A percentile compares a stretch with the other conserved stretches of the same genome.
phyloP scores from a whole-genome alignment of 2,888 invertebrate species.

The Sinodicranocentrus sp. region DNA sequence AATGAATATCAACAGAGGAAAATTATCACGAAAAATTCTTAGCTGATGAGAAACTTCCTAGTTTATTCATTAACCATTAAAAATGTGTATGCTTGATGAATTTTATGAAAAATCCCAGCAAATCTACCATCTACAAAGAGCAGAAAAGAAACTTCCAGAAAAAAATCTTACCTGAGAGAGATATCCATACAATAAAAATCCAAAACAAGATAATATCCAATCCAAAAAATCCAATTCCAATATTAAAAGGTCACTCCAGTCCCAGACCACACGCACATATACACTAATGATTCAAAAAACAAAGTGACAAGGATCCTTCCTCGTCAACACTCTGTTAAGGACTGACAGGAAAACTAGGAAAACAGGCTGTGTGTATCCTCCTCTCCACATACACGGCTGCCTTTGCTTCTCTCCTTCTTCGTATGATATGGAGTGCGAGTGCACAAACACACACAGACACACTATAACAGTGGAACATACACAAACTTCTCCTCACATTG shows the following conservation, averaged over 20 bases:
- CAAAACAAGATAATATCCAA: conserved; percentile 34
- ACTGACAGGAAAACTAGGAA: conserved; percentile 68
- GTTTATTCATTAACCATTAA: too few species aligned
- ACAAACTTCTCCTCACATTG: background rate
- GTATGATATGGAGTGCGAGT: too few species aligned
- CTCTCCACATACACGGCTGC: background rate
- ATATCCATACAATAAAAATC: conserved; percentile 25
- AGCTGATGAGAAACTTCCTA: too few species aligned
- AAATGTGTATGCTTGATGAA: too few species aligned
- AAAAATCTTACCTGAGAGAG: conserved; percentile 17
- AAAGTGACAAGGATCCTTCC: conserved; percentile 62
- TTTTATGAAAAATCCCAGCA: background rate
- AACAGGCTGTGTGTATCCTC: conserved; percentile 57
- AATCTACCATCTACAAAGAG: background rate
- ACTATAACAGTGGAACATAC: conserved; percentile 4
- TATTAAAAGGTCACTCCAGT: conserved; percentile 55
- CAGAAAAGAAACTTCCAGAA: too few species aligned
- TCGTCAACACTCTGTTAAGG: conserved; percentile 52
- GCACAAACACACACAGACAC: too few species aligned
- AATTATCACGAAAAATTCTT: too few species aligned
- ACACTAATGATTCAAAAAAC: conserved; percentile 49
- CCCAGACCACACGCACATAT: conserved; percentile 62
- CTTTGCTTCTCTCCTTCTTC: conserved; percentile 7
- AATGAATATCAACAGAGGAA: too few species aligned
- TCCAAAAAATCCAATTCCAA: conserved; percentile 31